Conservation (phyloP, 2,113 vertebrate genomes). For the Ploceus nigricollis region DNA sequence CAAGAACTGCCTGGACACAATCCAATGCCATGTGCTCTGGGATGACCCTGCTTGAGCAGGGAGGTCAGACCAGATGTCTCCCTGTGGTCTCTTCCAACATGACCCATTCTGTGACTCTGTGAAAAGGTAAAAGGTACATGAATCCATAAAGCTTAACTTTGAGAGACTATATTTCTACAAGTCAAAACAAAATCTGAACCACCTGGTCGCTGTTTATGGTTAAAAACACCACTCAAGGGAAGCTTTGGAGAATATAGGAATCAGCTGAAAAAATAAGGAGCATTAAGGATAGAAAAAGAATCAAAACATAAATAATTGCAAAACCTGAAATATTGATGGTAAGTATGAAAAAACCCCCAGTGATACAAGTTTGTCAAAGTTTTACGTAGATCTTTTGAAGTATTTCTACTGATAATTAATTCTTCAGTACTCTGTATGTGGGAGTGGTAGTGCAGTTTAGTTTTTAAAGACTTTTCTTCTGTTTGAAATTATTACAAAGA, state of each 20-base stretch:
- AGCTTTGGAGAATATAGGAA: not conserved
- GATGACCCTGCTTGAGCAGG: not conserved
- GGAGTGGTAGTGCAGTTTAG: not conserved
- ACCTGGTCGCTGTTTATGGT: not conserved
- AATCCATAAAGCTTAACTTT: not conserved
- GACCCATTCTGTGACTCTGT: not conserved
- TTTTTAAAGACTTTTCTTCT: not conserved
- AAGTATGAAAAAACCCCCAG: not conserved
- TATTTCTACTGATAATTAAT: not conserved
- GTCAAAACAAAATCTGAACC: not conserved
- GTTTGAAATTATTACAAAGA: not conserved
- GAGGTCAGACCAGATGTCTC: not conserved
- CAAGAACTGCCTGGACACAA: not conserved
- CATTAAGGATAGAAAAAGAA: not conserved
- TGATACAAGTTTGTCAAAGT: not conserved
- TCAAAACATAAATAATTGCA: not conserved
- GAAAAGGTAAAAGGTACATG: not conserved
- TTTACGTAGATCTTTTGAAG: not conserved
- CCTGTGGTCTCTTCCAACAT: not conserved
- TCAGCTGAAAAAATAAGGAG: not conserved
- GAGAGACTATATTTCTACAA: not conserved
- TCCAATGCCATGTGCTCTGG: not conserved
- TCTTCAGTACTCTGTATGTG: not conserved
- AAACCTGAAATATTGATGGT: not conserved
- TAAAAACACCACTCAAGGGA: not conserved